Percentiles rank a stretch among this genome's conserved stretches.
phyloP scores from a whole-genome alignment of 2,888 invertebrate genomes.

The Eupeodes latifasciatus region DNA sequence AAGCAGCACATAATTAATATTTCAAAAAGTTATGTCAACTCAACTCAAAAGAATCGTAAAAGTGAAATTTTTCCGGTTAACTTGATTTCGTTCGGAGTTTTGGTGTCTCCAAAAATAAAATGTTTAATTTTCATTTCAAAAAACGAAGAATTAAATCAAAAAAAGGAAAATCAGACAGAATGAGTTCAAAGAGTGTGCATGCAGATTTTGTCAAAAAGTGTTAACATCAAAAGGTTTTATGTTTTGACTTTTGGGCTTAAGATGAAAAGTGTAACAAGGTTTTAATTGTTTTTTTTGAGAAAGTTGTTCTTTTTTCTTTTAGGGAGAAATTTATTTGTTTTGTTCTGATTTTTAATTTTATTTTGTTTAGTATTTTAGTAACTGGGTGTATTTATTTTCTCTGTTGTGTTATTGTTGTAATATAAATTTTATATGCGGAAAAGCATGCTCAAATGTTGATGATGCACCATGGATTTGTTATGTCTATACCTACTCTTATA shows the following conservation, averaged over 20 bases:
- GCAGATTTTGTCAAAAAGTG: constrained; percentile 16
- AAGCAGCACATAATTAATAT: background rate
- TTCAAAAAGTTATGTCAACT: constrained; percentile 58
- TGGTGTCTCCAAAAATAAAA: constrained; percentile 7
- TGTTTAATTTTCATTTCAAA: constrained; percentile 11
- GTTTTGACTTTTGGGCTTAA: background rate
- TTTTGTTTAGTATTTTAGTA: background rate
- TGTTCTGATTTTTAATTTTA: constrained; percentile 7
- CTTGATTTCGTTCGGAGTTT: constrained; percentile 16
- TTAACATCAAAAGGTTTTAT: background rate
- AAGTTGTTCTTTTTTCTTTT: constrained; percentile 48
- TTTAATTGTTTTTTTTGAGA: constrained; percentile 52
- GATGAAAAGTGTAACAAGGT: constrained; percentile 50
- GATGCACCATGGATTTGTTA: constrained; percentile 44
- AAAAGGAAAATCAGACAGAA: background rate
- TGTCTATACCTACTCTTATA: background rate
- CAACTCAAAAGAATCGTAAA: constrained; percentile 42
- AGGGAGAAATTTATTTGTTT: constrained; percentile 43
- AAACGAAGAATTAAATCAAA: background rate
- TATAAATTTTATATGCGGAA: constrained; percentile 49
- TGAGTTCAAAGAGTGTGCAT: constrained; percentile 6
- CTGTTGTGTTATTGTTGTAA: background rate
- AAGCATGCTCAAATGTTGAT: constrained; percentile 37
- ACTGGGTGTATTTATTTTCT: constrained; percentile 32
- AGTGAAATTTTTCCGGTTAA: constrained; percentile 69